Evolutionary conservation across 2,113 vertebrate genomes (phyloP).

Genomic region (Sphaerodactylus townsendi): DNA sequence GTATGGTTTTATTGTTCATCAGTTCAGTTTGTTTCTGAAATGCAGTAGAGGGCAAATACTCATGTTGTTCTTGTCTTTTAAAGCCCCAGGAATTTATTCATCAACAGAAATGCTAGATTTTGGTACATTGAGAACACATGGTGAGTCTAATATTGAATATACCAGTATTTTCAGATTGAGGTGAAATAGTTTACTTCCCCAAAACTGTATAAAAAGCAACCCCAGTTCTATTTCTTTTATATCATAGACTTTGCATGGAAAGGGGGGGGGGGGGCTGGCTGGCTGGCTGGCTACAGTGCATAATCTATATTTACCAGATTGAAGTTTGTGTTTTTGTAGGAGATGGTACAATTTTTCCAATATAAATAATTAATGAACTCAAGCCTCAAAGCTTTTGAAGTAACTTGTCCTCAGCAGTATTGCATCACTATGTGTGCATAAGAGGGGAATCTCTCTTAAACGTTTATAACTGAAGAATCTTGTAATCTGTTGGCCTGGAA

Average conservation of each 20-base stretch:
- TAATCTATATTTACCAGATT: background rate
- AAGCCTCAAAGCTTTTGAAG: background rate
- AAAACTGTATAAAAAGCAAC: background rate
- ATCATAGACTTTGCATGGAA: background rate
- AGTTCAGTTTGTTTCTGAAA: slow-evolving; percentile 1
- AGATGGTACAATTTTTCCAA: background rate
- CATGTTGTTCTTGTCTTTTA: slow-evolving; percentile 35
- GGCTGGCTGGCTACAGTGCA: no score
- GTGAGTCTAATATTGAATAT: slow-evolving; percentile 62
- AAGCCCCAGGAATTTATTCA: slow-evolving; percentile 85
- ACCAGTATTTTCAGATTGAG: background rate
- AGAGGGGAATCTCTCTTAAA: background rate
- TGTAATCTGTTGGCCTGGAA: no score
- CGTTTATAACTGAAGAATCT: background rate
- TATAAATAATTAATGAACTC: background rate
- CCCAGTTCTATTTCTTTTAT: background rate
- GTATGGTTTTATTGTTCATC: slow-evolving; percentile 27
- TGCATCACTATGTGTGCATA: no score
- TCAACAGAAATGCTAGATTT: slow-evolving; percentile 98
- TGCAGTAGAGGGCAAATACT: slow-evolving; percentile 21
- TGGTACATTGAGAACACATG: slow-evolving; percentile 96
- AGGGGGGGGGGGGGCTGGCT: no score
- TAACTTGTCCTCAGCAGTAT: no score
- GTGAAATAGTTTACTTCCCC: background rate
- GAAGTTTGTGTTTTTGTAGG: background rate